Evolutionary conservation across 2,113 vertebrate species (phyloP), one percentile per base, ranked within the genome.

Genomic region (Panurus biarmicus): DNA sequence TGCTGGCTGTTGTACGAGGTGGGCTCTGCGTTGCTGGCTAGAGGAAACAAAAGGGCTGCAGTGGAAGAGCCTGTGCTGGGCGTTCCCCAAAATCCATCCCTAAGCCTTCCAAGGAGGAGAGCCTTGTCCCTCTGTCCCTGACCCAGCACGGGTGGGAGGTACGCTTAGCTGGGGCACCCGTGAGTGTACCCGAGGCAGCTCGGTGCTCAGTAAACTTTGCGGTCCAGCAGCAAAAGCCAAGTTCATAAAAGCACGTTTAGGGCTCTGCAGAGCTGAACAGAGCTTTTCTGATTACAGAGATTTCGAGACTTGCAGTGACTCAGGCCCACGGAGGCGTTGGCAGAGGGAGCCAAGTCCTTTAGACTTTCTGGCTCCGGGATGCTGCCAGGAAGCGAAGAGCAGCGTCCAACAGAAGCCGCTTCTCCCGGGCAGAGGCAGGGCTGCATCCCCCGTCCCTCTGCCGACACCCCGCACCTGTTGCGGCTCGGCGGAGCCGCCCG

Each of bases 401-500:
- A 19, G 47, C 11, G 38, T 6, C 54, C 12, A 12, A 6, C 1
- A 45, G 42, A 3, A 58, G 23, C 67, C 0, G 2, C 5, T 50
- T 11, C 13, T 57, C 6, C 3, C 15, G 0, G 57, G 28, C 45
- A 5, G 21, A 10, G 51, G 6, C 44, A 1, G 64, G 24, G 31
- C 47, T 12, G 75, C 18, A 1, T 7, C 25, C n/a, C 7, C 42
- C 4, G 1, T 4, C 25, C 29, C 14, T 5, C 40, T 0, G 0
- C 57, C 9, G 5, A 0, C 21, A 7, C 8, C 22, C 35, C 5
- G 40, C 75, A 45, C 78, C 15, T 62, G 53, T 74, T 33, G 73
- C 77, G 0, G 0, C 44, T 7, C 23, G 2, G 74, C 4, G 2
- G 70, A 40, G 36, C 65, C 1, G 1, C 3, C 36, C 0, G 4